Conservation (phyloP, 2,797 vertebrate genomes). For the Sphenodon punctatus region DNA sequence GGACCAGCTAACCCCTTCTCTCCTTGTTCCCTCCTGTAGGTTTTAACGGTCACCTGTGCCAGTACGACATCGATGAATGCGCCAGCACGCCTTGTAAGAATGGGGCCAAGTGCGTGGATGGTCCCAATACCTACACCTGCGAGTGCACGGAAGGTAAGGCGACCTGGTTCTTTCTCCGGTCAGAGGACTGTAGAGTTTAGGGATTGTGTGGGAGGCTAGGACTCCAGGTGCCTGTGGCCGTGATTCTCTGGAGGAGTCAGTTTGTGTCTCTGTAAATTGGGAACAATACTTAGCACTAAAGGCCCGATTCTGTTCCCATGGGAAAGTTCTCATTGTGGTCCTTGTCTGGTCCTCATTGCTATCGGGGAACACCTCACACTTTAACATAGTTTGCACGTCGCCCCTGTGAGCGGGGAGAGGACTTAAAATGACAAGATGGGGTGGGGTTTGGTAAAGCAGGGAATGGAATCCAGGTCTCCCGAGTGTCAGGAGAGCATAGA, state of each 20-base stretch:
- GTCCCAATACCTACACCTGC: constrained; percentile 93
- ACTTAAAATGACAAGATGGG: too few species aligned
- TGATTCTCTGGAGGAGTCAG: background rate
- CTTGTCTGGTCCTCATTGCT: too few species aligned
- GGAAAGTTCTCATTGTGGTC: background rate
- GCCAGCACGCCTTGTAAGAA: constrained; percentile 97
- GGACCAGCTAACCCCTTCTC: background rate
- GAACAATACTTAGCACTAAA: background rate
- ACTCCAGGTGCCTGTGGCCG: background rate
- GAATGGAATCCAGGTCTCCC: too few species aligned
- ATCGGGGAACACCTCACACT: too few species aligned
- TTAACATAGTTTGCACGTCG: too few species aligned
- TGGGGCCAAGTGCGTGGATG: constrained; percentile 91
- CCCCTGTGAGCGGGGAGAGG: too few species aligned
- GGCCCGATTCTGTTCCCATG: background rate
- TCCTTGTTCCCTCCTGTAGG: constrained; percentile 66
- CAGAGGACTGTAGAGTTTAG: too few species aligned
- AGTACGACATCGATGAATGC: constrained; percentile 92
- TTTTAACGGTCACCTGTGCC: constrained; percentile 90
- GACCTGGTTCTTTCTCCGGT: background rate
- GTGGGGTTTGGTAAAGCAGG: too few species aligned
- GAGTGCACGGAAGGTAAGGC: constrained; percentile 91
- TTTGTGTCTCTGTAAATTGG: background rate
- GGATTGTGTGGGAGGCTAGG: background rate
- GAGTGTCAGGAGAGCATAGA: too few species aligned